Evolutionary conservation across 2,888 invertebrate species (phyloP).

Genomic region (Iphiclides podalirius): DNA sequence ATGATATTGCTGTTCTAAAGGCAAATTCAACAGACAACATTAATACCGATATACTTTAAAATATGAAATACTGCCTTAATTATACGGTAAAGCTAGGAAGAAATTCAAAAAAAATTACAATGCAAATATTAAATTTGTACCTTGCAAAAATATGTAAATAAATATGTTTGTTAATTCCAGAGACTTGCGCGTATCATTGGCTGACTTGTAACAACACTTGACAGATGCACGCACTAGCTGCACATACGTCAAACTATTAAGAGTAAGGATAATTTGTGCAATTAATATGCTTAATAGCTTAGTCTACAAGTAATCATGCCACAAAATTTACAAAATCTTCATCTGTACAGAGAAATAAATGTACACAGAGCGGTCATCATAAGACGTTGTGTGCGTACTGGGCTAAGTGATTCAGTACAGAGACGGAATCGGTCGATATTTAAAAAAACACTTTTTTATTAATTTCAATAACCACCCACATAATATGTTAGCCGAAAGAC

Average conservation of each 20-base stretch:
- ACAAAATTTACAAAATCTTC: slow-evolving; percentile 55
- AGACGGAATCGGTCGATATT: slow-evolving; percentile 1
- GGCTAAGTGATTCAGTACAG: not conserved
- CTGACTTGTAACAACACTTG: not conserved
- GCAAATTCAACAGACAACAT: slow-evolving; percentile 9
- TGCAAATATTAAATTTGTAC: slow-evolving; percentile 17
- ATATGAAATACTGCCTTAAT: slow-evolving; percentile 15
- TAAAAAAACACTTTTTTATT: too few relatives aligned
- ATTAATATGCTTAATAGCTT: slow-evolving; percentile 46
- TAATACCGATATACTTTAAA: slow-evolving; percentile 12
- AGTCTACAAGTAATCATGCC: slow-evolving; percentile 59
- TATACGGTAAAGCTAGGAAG: not conserved
- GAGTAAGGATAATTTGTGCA: slow-evolving; percentile 53
- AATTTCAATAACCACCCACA: too few relatives aligned
- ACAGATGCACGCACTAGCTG: slow-evolving; percentile 8
- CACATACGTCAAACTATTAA: slow-evolving; percentile 12
- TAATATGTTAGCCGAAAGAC: too few relatives aligned
- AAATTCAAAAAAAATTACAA: slow-evolving; percentile 14
- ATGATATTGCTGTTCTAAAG: slow-evolving; percentile 7
- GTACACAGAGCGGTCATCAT: slow-evolving; percentile 43
- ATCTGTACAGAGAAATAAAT: slow-evolving; percentile 57
- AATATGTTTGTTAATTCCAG: not conserved
- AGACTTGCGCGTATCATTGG: slow-evolving; percentile 13
- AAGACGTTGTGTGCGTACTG: slow-evolving; percentile 22
- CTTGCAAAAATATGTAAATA: slow-evolving; percentile 9